Evolutionary conservation across 2,113 vertebrate genomes (phyloP).

Genomic region (Eulemur rufifrons): DNA sequence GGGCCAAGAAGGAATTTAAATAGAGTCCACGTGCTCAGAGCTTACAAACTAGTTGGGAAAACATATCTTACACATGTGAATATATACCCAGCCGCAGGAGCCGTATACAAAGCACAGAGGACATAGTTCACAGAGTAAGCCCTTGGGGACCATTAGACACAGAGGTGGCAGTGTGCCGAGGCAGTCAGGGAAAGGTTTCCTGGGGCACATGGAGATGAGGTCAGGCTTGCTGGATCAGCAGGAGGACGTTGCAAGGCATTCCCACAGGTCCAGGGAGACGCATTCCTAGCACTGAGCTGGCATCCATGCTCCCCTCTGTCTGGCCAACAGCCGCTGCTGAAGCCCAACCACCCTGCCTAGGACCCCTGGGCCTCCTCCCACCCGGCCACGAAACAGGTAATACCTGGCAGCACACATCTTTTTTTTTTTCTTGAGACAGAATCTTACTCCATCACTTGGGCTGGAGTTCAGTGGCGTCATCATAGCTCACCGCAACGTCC

Average conservation of each 20-base stretch:
- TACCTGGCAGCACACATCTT: not conserved
- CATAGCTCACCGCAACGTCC: too few relatives aligned
- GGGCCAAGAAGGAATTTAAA: not conserved
- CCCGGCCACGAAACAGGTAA: not conserved
- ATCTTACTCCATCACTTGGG: too few relatives aligned
- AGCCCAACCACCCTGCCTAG: not conserved
- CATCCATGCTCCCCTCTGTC: too few relatives aligned
- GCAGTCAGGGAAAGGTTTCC: not conserved
- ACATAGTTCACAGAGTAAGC: too few relatives aligned
- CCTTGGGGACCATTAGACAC: not conserved
- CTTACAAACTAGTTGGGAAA: not conserved
- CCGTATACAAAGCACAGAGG: not conserved
- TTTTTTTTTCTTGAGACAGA: too few relatives aligned
- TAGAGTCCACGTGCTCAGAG: not conserved
- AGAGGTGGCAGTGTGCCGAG: not conserved
- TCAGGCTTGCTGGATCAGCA: not conserved
- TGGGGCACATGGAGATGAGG: too few relatives aligned
- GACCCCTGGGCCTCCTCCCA: not conserved
- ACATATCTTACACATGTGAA: not conserved
- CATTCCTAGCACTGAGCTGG: fast-evolving
- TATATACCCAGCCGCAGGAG: not conserved
- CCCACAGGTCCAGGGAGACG: not conserved
- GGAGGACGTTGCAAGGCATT: not conserved
- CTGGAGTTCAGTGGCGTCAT: too few relatives aligned
- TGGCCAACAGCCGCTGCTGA: not conserved